Evolutionary conservation across 2,797 vertebrate genomes (phyloP).

Genomic region (Euphonia xanthogaster): DNA sequence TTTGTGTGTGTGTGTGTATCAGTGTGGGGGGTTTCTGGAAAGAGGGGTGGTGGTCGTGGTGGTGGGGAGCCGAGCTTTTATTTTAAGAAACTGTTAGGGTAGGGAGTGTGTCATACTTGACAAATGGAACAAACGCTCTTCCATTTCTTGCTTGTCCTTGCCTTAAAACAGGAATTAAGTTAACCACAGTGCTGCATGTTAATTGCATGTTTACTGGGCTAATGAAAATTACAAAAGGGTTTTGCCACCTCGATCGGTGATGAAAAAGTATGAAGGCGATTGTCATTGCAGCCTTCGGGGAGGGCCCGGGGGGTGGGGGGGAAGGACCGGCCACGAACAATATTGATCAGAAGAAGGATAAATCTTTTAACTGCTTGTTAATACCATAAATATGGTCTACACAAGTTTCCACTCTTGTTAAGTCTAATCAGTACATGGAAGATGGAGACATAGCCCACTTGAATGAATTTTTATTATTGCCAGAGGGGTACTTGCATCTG

Average conservation of each 20-base stretch:
- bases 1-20: constrained; percentile 60
- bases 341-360: constrained; percentile 78
- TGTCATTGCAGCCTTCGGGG: constrained; percentile 76
- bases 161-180: constrained; percentile 81
- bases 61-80: constrained; percentile 67
- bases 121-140: constrained; percentile 75
- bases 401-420: constrained; percentile 72
- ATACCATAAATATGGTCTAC: constrained; percentile 74
- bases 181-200: constrained; percentile 79
- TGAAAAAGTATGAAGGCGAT: constrained; percentile 73
- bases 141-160: constrained; percentile 74
- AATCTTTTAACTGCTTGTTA: constrained; percentile 78
- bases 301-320: constrained; percentile 36
- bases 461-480: constrained; percentile 65
- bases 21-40: constrained; percentile 68
- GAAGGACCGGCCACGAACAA: constrained; percentile 45
- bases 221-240: constrained; percentile 82
- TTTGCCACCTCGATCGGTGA: constrained; percentile 79
- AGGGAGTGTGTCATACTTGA: constrained; percentile 78
- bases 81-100: constrained; percentile 74
- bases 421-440: constrained; percentile 58
- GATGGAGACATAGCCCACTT: constrained; percentile 40
- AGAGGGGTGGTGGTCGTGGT: constrained; percentile 71
- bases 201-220: constrained; percentile 82
- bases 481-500: constrained; percentile 51